These are phyloP conservation scores for Microplitis manilae DNA, from an alignment of 2,888 invertebrate genomes.

Conservation along the genomic window DNA sequence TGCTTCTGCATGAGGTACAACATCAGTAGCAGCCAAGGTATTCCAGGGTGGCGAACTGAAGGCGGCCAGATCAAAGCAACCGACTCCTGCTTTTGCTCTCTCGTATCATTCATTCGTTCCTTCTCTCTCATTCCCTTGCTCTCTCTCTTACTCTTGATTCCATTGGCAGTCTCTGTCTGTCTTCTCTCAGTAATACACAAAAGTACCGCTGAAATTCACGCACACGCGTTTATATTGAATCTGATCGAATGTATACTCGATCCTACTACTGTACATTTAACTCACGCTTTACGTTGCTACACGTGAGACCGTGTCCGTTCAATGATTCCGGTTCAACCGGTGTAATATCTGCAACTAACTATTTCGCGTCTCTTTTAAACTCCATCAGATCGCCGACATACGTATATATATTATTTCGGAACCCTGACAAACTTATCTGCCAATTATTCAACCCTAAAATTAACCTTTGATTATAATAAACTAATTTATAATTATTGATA, in stretches of 20 bases:
- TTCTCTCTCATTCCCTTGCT: background rate
- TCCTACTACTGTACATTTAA: conserved; percentile 12
- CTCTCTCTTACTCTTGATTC: background rate
- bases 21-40: conserved; percentile 56
- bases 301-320: conserved; percentile 55
- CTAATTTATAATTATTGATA: background rate
- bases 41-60: conserved; percentile 65
- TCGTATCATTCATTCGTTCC: conserved; percentile 8
- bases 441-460: background rate
- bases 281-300: conserved; percentile 15
- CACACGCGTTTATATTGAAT: conserved; percentile 50
- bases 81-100: conserved; percentile 61
- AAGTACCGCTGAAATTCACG: conserved; percentile 43
- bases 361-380: conserved; percentile 1
- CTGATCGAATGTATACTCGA: conserved; percentile 21
- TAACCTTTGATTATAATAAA: background rate
- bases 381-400: no score
- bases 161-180: background rate
- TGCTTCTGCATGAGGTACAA: conserved; percentile 9
- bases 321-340: conserved; percentile 66
- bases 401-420: background rate
- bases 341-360: conserved; percentile 44
- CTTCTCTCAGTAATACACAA: conserved; percentile 3
- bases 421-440: background rate
- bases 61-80: conserved; percentile 69